Conservation (phyloP, 2,888 invertebrate species). For the Zaprionus lineosus region DNA sequence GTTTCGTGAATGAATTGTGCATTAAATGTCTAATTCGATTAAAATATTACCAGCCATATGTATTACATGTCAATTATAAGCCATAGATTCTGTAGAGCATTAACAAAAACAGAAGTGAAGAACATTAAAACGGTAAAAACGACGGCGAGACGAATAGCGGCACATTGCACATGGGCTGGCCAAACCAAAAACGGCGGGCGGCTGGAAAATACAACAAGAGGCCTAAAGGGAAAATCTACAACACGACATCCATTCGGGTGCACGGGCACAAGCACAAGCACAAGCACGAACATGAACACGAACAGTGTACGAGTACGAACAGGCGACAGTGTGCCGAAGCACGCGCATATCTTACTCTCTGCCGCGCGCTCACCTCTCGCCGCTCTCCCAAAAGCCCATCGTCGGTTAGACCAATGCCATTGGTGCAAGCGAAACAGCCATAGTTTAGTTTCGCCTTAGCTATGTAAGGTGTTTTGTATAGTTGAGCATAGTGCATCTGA, state of each 20-base stretch:
- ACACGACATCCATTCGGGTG: constrained; percentile 29
- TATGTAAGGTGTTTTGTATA: constrained; percentile 71
- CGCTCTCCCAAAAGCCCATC: constrained; percentile 15
- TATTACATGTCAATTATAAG: constrained; percentile 27
- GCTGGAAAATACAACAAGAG: constrained; percentile 69
- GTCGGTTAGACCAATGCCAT: constrained; percentile 1
- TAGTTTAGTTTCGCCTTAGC: constrained; percentile 68
- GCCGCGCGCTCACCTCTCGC: constrained; percentile 38
- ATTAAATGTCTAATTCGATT: no score
- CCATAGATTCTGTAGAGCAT: constrained; percentile 27
- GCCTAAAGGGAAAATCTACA: constrained; percentile 67
- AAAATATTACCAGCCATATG: constrained; percentile 20
- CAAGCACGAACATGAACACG: no score
- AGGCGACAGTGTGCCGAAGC: constrained; percentile 46
- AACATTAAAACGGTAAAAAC: constrained; percentile 39
- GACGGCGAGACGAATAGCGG: constrained; percentile 60
- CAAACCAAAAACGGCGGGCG: constrained; percentile 46
- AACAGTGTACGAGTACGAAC: constrained; percentile 39
- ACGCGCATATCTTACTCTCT: constrained; percentile 64
- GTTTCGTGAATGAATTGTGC: no score
- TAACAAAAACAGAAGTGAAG: constrained; percentile 54
- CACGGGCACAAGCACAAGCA: no score
- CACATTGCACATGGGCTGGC: constrained; percentile 62
- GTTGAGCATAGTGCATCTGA: constrained; percentile 71
- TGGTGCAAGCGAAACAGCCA: constrained; percentile 61